A percentile compares a stretch with the other conserved stretches of the same genome.
phyloP scores from a whole-genome alignment of 2,888 invertebrate genomes.

The Ectemnius cavifrons region DNA sequence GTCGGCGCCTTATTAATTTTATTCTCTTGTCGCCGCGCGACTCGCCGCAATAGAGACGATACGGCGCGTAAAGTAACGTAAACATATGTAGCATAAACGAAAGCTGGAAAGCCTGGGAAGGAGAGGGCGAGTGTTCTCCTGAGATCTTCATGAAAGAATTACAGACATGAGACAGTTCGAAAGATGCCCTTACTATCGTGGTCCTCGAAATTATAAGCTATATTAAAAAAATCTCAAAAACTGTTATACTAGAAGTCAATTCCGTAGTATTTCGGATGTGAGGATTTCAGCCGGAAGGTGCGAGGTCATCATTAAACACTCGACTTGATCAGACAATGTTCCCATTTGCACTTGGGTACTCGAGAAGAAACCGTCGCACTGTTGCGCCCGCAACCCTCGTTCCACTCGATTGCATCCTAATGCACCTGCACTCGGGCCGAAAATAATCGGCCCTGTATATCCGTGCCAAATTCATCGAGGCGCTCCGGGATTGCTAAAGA shows the following conservation, averaged over 20 bases:
- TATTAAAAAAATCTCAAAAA: background rate
- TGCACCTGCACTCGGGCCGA: constrained; percentile 51
- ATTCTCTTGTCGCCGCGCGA: constrained; percentile 41
- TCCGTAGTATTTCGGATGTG: no score
- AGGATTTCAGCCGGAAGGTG: no score
- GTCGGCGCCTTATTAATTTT: constrained; percentile 45
- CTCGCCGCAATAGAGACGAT: constrained; percentile 31
- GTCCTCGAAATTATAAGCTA: constrained; percentile 1
- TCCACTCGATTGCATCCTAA: constrained; percentile 46
- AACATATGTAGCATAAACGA: constrained; percentile 55
- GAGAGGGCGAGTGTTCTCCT: constrained; percentile 17
- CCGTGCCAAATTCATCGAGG: constrained; percentile 57
- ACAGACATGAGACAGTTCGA: constrained; percentile 16
- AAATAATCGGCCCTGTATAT: constrained; percentile 53
- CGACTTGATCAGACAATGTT: no score
- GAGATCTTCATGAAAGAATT: constrained; percentile 37
- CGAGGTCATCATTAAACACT: no score
- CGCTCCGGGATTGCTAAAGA: constrained; percentile 41
- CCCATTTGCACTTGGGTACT: no score
- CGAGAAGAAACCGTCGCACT: no score
- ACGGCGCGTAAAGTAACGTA: constrained; percentile 50
- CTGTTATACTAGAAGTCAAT: background rate
- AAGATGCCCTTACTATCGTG: background rate
- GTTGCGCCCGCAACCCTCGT: constrained; percentile 21
- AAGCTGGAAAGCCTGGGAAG: constrained; percentile 50